phyloP scores from a whole-genome alignment of 2,113 vertebrate species.

The Nibea albiflora region DNA sequence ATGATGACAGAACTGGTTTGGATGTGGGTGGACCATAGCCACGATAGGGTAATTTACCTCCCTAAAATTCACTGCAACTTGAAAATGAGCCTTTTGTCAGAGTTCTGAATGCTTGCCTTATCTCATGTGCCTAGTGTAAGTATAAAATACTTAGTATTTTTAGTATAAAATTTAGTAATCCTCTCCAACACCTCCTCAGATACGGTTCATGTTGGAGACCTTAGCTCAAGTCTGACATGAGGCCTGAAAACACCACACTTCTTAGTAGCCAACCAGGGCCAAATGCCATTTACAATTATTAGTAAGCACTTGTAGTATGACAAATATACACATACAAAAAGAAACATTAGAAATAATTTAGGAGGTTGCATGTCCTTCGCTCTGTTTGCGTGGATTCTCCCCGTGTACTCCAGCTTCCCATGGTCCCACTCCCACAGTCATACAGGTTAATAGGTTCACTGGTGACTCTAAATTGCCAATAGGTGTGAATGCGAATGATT shows the following conservation, averaged over 20 bases:
- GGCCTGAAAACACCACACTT: neutral
- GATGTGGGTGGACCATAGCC: conserved; percentile 15
- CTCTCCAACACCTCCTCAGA: neutral
- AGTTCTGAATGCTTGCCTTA: conserved; percentile 18
- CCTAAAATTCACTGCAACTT: conserved; percentile 13
- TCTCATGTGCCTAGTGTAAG: neutral
- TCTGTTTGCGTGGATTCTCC: no score
- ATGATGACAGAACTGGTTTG: neutral
- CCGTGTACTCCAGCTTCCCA: no score
- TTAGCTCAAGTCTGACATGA: conserved; percentile 10
- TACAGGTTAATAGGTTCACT: no score
- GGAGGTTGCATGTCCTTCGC: no score
- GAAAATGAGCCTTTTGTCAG: conserved; percentile 17
- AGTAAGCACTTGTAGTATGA: neutral
- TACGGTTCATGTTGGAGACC: conserved; percentile 3
- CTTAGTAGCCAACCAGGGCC: conserved; percentile 3
- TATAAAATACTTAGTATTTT: neutral
- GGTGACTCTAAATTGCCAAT: no score
- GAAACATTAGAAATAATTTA: neutral
- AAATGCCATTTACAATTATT: conserved; percentile 1
- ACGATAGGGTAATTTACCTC: conserved; percentile 24
- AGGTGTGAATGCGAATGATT: no score
- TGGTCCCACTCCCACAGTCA: no score
- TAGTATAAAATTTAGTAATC: neutral
- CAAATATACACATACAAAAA: neutral